Evolutionary conservation across 2,797 vertebrate species (phyloP), one percentile per base, ranked within the genome.

Genomic region (Halcyon leucocephala): DNA sequence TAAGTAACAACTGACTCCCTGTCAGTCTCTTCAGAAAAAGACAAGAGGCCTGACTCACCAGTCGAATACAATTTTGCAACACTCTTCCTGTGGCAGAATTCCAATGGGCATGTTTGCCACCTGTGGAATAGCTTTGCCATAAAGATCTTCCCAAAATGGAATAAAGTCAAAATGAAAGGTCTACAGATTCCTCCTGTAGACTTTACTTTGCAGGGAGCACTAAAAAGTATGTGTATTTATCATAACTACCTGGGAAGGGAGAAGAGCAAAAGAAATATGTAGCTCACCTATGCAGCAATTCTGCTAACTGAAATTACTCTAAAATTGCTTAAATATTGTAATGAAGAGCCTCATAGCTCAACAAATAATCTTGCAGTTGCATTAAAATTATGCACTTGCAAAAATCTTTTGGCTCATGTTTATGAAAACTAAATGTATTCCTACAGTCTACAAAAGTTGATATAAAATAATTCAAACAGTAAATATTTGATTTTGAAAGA

Each of bases 31-130:
- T 72, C 77, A 77, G 46, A 79, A 84, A 70, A 70, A 79, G 51
- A 66, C 31, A 41, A 2, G 8, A 93, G 49, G n/a, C 39, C 67
- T 95, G 88, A 90, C 67, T 95, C 83, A 95, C 73, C 70, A 91
- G 48, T 67, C 33, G 82, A 66, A 84, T 84, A 74, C 16, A 90
- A 64, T 86, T 71, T 77, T 55, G 24, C 61, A 91, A 82, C 35
- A 9, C 35, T 84, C 10, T 66, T 92, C 71, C 44, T 1, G 1
- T 84, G 71, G 64, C 67, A 96, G 81, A 91, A 92, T 80, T 96
- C 78, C 78, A 82, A 22, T 28, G 25, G 65, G 52, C 60, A 78
- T 42, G 67, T 94, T 86, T 84, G 22, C 39, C 51, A 80, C 80
- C 33, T 78, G 70, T 70, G 48, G 74, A 95, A 89, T 42, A 77